Conservation (phyloP, 2,113 vertebrate genomes). For the Lampris megalopsis region DNA sequence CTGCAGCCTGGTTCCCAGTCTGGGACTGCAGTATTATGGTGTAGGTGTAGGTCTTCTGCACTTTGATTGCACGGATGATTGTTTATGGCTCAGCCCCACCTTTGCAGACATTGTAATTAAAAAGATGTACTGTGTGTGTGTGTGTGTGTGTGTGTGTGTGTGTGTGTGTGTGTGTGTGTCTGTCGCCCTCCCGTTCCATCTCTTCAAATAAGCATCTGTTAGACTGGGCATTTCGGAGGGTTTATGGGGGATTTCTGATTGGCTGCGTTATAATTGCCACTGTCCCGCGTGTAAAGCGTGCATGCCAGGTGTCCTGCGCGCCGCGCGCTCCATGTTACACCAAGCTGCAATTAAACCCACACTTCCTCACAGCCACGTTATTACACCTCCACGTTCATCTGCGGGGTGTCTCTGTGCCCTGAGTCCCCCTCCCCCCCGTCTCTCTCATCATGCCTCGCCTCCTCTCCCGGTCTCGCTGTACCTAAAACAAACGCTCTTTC, state of each 20-base stretch:
- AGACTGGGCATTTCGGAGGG: constrained; percentile 63
- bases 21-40: constrained; percentile 53
- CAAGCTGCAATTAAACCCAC: constrained; percentile 79
- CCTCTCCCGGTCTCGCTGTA: constrained; percentile 60
- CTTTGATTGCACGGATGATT: constrained; percentile 81
- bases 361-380: constrained; percentile 70
- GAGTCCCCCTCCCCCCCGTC: constrained; percentile 40
- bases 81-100: constrained; percentile 79
- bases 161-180: constrained; percentile 62
- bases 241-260: constrained; percentile 78
- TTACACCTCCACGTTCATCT: constrained; percentile 58
- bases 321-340: constrained; percentile 74
- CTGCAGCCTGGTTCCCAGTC: constrained; percentile 49
- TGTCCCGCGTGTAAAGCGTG: constrained; percentile 79
- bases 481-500: constrained; percentile 74
- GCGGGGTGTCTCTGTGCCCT: constrained; percentile 52
- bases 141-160: too few relatives aligned
- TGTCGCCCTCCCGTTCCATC: constrained; percentile 75
- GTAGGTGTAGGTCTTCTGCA: constrained; percentile 59
- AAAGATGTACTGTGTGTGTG: constrained; percentile 72
- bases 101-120: constrained; percentile 85
- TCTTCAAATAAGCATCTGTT: constrained; percentile 76
- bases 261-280: constrained; percentile 78
- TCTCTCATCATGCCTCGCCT: constrained; percentile 38
- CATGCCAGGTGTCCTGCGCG: constrained; percentile 77